Evolutionary conservation across 2,888 invertebrate species (phyloP).

Genomic region (Entomobrya multifasciata): DNA sequence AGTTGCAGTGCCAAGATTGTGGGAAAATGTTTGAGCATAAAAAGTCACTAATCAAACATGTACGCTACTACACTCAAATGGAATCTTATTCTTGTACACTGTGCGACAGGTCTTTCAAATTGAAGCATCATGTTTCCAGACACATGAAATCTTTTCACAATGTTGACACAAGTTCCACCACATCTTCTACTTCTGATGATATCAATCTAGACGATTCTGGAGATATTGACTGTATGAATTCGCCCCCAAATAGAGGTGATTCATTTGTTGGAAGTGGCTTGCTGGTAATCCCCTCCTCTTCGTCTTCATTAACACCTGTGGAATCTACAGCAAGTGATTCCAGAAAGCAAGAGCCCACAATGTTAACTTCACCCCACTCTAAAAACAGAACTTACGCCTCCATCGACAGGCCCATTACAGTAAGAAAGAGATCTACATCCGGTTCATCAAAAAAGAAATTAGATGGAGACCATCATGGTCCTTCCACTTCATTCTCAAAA

Average conservation of each 20-base stretch:
- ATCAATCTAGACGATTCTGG: background rate
- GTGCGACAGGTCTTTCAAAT: slow-evolving; percentile 51
- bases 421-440: background rate
- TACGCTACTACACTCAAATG: slow-evolving; percentile 45
- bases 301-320: background rate
- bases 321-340: background rate
- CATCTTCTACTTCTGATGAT: slow-evolving; percentile 55
- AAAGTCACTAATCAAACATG: slow-evolving; percentile 57
- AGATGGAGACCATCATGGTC: background rate
- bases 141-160: slow-evolving; percentile 59
- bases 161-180: slow-evolving; percentile 57
- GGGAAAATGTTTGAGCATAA: slow-evolving; percentile 62
- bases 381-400: background rate
- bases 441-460: background rate
- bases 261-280: background rate
- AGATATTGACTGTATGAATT: slow-evolving; percentile 20
- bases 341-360: background rate
- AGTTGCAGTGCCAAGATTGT: slow-evolving; percentile 61
- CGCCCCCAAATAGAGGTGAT: background rate
- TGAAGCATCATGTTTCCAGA: slow-evolving; percentile 62
- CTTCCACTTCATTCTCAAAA: slow-evolving; percentile 20
- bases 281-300: background rate
- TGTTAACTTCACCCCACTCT: background rate
- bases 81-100: slow-evolving; percentile 39
- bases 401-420: background rate